Percentiles rank a stretch among this genome's conserved stretches.
Conservation (phyloP, 1,140 invertebrate species). For the Hypsibius dujardini region DNA sequence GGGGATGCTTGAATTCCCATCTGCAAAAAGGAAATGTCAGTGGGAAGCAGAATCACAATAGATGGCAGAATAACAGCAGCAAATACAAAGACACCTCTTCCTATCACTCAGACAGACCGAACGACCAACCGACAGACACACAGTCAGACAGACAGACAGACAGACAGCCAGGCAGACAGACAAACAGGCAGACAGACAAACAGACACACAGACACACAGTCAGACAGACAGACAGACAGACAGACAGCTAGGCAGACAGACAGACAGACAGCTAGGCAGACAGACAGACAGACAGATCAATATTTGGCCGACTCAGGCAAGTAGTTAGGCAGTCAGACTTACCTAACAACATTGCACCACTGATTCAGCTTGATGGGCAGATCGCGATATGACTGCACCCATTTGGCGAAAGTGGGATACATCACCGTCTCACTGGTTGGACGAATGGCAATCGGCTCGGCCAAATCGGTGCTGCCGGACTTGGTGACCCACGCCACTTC, state of each 20-base stretch:
- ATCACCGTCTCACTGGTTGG: constrained; percentile 98
- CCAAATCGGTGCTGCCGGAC: constrained; percentile 71
- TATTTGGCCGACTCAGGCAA: constrained; percentile 1
- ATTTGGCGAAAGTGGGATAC: constrained; percentile 96
- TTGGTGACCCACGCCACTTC: constrained; percentile 98
- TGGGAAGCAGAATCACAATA: not conserved
- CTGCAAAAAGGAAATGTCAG: constrained; percentile 35
- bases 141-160: too few relatives aligned
- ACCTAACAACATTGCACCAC: constrained; percentile 97
- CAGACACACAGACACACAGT: too few relatives aligned
- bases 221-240: too few relatives aligned
- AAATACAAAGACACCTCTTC: too few relatives aligned
- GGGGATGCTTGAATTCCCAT: constrained; percentile 99
- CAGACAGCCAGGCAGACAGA: too few relatives aligned
- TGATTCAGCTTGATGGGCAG: constrained; percentile 89
- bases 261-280: too few relatives aligned
- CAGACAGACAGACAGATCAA: too few relatives aligned
- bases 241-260: too few relatives aligned
- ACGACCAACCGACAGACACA: too few relatives aligned
- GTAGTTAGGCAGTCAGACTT: constrained; percentile 25
- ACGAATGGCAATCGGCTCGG: constrained; percentile 92
- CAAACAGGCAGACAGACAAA: too few relatives aligned
- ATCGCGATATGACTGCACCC: constrained; percentile 94
- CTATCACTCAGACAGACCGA: too few relatives aligned
- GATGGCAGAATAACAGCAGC: not conserved